Evolutionary conservation across 2,113 vertebrate genomes (phyloP), one percentile per base, ranked within the genome.

Genomic region (Brachyhypopomus gauderio): DNA sequence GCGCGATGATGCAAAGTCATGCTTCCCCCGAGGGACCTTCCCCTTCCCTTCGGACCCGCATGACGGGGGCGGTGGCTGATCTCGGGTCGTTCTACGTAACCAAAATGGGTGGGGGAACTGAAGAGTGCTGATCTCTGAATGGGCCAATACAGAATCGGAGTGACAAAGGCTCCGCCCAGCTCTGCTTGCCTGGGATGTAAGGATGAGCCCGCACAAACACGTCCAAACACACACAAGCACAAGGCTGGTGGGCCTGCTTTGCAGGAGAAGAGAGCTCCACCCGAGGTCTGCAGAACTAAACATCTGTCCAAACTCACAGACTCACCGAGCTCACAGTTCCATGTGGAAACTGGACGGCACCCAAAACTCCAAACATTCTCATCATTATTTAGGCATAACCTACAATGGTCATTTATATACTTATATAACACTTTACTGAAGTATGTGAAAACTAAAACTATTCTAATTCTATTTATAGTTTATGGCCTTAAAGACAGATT

Each of bases 121-220:
- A 36, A 67, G 25, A 19, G 11, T 17, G 12, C 25, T 67, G 30
- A 45, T 72, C 70, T 41, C 55, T 16, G 64, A 38, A 25, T 5
- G 3, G 41, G 22, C 41, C 19, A 11, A 77, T 22, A 30, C 16
- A 6, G 36, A 71, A 23, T 34, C 41, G 52, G 63, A 77, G 77
- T 58, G 19, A 36, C 56, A 62, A 72, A 9, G n/a, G 34, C 19
- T 25, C 38, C 17, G 34, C 64, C 48, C 75, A 59, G 48, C 72
- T 3, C 56, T 75, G 27, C 20, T 23, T 67, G 41, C 7, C 64
- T 25, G 17, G 34, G 66, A 34, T 79, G 30, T 79, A 59, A 62
- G 62, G 52, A 79, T 36, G 45, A 72, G 77, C 67, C 67, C 67
- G 72, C 67, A 62, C 69, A 62, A 71, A 62, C 30, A 67, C 9